Evolutionary conservation across 2,888 invertebrate species (phyloP).

Genomic region (Zele albiditarsus): DNA sequence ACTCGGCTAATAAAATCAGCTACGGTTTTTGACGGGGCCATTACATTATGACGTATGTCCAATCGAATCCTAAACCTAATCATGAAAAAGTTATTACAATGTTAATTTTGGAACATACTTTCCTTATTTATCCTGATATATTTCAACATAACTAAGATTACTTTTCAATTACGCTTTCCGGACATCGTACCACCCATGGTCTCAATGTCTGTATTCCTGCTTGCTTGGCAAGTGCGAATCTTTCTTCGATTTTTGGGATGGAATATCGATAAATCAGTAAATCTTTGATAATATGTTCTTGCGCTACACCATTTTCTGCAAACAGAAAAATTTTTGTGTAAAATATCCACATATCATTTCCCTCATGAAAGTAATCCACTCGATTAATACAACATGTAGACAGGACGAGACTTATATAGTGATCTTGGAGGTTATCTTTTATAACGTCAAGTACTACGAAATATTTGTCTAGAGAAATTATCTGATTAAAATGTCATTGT

Average conservation of each 20-base stretch:
- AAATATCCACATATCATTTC: no score
- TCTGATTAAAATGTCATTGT: no score
- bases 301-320: constrained; percentile 31
- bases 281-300: constrained; percentile 37
- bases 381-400: no score
- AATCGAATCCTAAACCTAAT: constrained; percentile 44
- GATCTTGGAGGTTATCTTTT: no score
- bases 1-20: constrained; percentile 27
- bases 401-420: no score
- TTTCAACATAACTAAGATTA: constrained; percentile 10
- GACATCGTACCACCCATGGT: constrained; percentile 47
- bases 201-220: constrained; percentile 24
- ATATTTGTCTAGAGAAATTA: no score
- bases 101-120: background rate
- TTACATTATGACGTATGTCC: background rate
- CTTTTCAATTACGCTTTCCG: constrained; percentile 12
- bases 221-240: constrained; percentile 2
- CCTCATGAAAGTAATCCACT: no score
- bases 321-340: background rate
- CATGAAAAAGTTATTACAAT: background rate
- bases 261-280: background rate
- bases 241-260: constrained; percentile 22
- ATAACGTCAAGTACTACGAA: no score
- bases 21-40: background rate
- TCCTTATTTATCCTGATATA: background rate